Evolutionary conservation across 1,140 invertebrate species (phyloP).

Genomic region (Lamellibrachia luymesi): DNA sequence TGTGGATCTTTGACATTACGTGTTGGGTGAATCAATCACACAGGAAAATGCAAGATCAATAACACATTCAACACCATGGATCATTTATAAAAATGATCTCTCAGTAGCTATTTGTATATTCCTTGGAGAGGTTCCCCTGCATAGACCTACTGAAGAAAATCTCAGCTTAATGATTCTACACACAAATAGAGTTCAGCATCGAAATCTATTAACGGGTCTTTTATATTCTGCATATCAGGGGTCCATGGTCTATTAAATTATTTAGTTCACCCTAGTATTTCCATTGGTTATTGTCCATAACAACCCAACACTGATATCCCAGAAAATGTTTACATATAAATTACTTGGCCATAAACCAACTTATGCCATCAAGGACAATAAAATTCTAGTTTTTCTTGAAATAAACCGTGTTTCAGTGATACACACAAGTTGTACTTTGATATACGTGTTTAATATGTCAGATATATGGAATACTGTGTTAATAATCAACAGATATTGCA

Average conservation of each 20-base stretch:
- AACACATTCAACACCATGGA: not conserved
- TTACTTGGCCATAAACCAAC: not conserved
- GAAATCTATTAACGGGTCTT: not conserved
- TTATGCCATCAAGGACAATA: not conserved
- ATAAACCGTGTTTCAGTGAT: not conserved
- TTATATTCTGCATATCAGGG: not conserved
- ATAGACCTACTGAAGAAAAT: not conserved
- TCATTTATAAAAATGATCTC: not conserved
- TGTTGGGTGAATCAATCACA: not conserved
- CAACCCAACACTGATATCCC: too few species aligned
- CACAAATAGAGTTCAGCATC: not conserved
- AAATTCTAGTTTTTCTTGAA: not conserved
- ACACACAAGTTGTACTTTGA: not conserved
- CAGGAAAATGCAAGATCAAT: not conserved
- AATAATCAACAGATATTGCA: too few species aligned
- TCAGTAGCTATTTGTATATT: not conserved
- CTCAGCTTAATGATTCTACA: not conserved
- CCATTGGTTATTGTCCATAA: too few species aligned
- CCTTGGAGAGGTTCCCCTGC: not conserved
- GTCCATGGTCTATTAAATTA: not conserved
- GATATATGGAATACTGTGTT: too few species aligned
- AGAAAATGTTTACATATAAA: not conserved
- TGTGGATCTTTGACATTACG: not conserved
- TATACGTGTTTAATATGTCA: not conserved
- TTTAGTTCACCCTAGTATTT: not conserved